Base-by-base conservation (phyloP, 1,140 invertebrate genomes). In the Neodiprion pinetum region DNA sequence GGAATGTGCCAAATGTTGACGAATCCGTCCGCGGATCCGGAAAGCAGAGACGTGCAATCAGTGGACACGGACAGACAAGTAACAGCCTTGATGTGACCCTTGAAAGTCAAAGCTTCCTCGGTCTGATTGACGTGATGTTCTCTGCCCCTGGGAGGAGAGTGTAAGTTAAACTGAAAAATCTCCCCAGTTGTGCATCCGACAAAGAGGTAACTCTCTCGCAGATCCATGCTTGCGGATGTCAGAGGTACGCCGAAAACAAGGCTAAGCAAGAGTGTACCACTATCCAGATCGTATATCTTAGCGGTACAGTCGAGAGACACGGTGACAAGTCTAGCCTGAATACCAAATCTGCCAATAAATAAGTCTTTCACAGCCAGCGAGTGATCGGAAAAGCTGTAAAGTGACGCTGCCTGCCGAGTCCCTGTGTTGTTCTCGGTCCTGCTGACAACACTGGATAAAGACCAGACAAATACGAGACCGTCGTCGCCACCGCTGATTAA, bases 401-500 rank as follows among this genome's bases (percentile, higher is more conserved):
- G 70, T 14, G 95, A 93, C 74, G 92, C 90, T 1, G 83, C 76
- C 77, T 91, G 89, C 66, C 90, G 90, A 47, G 90, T 88, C 12
- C 88, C 82, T 1, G 83, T 85, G 21, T 91, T 81, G 67, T 89
- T 90, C 74, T 76, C 80, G 50, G 81, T 79, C 50, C 77, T 75
- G 72, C 83, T 83, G 7, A 86, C 78, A 47, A 90, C 86, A 80
- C 85, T 84, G 66, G 84, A 85, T 23, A 94, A 80, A 5, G 88
- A 88, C 95, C 96, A 98, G 0, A 95, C 91, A 76, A 96, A 91
- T 9, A 97, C 92, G 67, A 95, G 89, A 47, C 95, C 95, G 89
- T 98, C 96, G 80, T 96, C 93, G n/a, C 93, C 96, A 3, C 91
- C 94, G 49, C 92, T 92, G 1, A 95, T 90, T 81, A 98, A 93